A percentile compares a stretch with the other conserved stretches of the same genome.
phyloP scores from a whole-genome alignment of 1,140 invertebrate species.

The Hycleus cichorii region DNA sequence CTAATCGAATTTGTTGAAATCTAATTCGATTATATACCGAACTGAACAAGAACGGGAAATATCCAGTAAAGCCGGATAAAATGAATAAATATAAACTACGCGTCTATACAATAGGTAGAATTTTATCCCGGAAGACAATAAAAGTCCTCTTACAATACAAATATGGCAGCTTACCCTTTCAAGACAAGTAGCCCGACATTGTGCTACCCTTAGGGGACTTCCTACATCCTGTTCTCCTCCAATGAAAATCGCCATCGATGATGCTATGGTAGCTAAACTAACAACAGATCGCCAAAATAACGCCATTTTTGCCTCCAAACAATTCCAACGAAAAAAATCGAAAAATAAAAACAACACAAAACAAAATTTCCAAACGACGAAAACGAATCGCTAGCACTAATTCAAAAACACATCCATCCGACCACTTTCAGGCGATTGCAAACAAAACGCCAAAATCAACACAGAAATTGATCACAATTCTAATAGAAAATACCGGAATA shows the following conservation, averaged over 20 bases:
- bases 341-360: conserved; percentile 5
- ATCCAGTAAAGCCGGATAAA: too few relatives aligned
- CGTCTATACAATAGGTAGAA: not conserved
- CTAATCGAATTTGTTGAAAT: too few relatives aligned
- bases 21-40: too few relatives aligned
- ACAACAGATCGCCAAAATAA: conserved; percentile 26
- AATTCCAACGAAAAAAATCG: not conserved
- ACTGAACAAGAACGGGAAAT: too few relatives aligned
- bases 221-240: conserved; percentile 52
- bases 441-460: too few relatives aligned
- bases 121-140: conserved; percentile 1
- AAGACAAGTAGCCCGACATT: conserved; percentile 58
- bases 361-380: not conserved
- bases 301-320: conserved; percentile 19
- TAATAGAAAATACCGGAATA: too few relatives aligned
- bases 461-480: too few relatives aligned
- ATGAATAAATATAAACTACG: not conserved
- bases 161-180: conserved; percentile 50
- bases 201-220: conserved; percentile 57
- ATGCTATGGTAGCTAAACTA: conserved; percentile 27
- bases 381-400: not conserved
- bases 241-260: conserved; percentile 36
- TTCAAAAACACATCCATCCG: conserved; percentile 3
- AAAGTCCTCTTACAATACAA: conserved; percentile 9
- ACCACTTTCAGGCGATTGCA: too few relatives aligned